Percentiles rank a stretch among this genome's conserved stretches.
phyloP scores from a whole-genome alignment of 2,797 vertebrate species.

The Acanthurus tractus region DNA sequence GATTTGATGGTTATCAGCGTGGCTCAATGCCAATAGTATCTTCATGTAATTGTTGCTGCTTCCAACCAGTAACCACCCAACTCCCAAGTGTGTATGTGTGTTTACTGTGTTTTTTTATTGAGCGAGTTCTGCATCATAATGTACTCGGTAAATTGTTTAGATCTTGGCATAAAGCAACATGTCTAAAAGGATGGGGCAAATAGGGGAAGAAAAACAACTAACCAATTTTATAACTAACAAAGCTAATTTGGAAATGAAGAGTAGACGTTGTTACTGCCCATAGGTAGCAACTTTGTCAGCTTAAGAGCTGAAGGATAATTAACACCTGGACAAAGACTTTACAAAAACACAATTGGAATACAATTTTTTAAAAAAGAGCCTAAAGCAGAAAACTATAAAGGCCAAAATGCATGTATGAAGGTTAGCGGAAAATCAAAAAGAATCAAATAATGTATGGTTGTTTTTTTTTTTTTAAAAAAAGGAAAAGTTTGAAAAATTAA shows the following conservation, averaged over 20 bases:
- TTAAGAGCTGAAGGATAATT: no score
- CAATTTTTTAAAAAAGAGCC: no score
- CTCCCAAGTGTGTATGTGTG: background rate
- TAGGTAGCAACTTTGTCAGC: no score
- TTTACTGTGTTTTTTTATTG: background rate
- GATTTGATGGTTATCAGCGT: slow-evolving; percentile 29
- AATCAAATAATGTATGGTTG: no score
- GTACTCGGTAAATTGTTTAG: background rate
- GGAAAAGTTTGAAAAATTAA: no score
- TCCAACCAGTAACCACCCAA: background rate
- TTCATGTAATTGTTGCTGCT: slow-evolving; percentile 6
- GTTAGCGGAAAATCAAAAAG: no score
- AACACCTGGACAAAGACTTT: no score
- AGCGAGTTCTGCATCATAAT: background rate
- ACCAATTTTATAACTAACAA: no score
- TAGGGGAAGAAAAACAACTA: background rate
- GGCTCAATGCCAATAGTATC: slow-evolving; percentile 16
- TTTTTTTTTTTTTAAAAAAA: no score
- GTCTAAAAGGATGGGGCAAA: background rate
- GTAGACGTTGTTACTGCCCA: background rate
- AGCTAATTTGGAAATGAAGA: background rate
- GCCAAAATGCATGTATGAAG: no score
- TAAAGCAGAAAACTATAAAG: no score
- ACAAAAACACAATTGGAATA: no score
- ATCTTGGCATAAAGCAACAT: background rate